Conservation (phyloP, 2,113 vertebrate species). For the Thunnus maccoyii region DNA sequence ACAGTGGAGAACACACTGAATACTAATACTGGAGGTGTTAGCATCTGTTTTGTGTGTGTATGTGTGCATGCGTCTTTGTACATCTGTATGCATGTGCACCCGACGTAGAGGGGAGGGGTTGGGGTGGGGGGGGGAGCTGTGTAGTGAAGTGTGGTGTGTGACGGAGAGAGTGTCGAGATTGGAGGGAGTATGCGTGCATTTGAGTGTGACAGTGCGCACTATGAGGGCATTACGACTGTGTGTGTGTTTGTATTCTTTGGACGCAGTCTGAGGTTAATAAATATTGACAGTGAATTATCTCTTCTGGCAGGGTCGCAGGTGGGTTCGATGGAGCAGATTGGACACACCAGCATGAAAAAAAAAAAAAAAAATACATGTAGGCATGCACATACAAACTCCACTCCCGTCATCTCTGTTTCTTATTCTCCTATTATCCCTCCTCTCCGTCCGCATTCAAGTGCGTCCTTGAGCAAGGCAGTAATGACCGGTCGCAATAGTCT, state of each 20-base stretch:
- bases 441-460: background rate
- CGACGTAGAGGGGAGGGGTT: background rate
- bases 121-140: background rate
- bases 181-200: conserved; percentile 57
- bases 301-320: conserved; percentile 81
- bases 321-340: conserved; percentile 70
- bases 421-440: background rate
- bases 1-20: conserved; percentile 57
- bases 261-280: conserved; percentile 78
- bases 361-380: background rate
- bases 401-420: background rate
- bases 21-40: conserved; percentile 60
- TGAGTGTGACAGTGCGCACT: conserved; percentile 43
- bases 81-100: conserved; percentile 57
- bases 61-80: conserved; percentile 21
- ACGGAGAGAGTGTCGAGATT: conserved; percentile 41
- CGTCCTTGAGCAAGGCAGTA: conserved; percentile 54
- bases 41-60: conserved; percentile 32
- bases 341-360: conserved; percentile 58
- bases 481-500: background rate
- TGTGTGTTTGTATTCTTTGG: conserved; percentile 28
- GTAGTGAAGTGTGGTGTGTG: conserved; percentile 45
- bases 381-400: background rate
- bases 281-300: conserved; percentile 86
- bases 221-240: conserved; percentile 28